A percentile compares a stretch with the other conserved stretches of the same genome.
Conservation (phyloP, 64 coral and sea anemone species). For the Platygyra sinensis region DNA sequence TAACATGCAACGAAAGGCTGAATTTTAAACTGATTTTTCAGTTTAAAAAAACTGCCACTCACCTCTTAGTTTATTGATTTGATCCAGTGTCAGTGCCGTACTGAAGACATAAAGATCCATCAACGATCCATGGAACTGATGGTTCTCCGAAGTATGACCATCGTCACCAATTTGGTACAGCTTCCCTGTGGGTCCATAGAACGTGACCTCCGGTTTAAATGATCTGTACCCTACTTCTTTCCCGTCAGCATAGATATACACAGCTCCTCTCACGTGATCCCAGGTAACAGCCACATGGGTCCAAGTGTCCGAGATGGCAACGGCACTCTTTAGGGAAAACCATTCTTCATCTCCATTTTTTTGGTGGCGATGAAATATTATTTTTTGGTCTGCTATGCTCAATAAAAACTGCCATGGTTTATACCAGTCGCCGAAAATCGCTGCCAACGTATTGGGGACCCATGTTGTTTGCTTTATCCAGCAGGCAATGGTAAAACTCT, state of each 20-base stretch:
- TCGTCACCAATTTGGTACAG: background rate
- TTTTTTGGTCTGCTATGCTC: background rate
- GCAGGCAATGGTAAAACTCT: conserved; percentile 14
- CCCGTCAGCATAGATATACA: conserved; percentile 3
- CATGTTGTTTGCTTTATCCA: background rate
- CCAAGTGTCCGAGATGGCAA: background rate
- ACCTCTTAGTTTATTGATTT: conserved; percentile 32
- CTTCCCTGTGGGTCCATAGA: background rate
- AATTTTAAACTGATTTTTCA: no score
- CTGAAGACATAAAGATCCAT: conserved; percentile 35
- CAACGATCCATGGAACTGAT: conserved; percentile 21
- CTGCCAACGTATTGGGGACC: background rate
- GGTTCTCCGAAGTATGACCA: background rate
- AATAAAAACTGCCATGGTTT: background rate
- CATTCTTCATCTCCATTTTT: background rate
- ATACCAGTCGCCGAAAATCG: conserved; percentile 1
- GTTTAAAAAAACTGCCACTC: no score
- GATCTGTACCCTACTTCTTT: background rate
- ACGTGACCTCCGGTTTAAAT: background rate
- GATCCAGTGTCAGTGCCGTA: background rate
- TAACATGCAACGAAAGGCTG: no score
- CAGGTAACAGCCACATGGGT: conserved; percentile 6
- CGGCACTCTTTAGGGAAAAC: background rate
- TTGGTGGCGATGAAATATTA: background rate
- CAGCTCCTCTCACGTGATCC: background rate